phyloP scores from a whole-genome alignment of 2,888 invertebrate species.

The Amphiduros pacificus region DNA sequence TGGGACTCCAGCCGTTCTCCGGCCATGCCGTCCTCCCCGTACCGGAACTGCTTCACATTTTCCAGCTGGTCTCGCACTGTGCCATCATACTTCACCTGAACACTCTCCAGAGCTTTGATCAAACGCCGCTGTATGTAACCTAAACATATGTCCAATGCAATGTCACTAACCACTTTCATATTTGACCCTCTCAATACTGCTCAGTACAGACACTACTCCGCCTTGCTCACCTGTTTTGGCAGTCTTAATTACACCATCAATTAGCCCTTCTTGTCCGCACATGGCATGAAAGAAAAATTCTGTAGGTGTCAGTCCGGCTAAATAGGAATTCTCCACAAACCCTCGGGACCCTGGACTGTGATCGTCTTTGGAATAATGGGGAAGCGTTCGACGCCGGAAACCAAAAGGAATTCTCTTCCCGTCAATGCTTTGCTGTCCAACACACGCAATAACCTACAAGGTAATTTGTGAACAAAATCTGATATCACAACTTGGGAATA shows the following conservation, averaged over 20 bases:
- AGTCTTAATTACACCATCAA: conserved; percentile 99
- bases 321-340: conserved; percentile 99
- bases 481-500: no score
- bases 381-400: conserved; percentile 95
- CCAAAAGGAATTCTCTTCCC: conserved; percentile 99
- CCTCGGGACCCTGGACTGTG: conserved; percentile 99
- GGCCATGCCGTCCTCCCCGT: conserved; percentile 97
- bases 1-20: conserved; percentile 97
- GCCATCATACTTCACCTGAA: conserved; percentile 84
- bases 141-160: conserved; percentile 26
- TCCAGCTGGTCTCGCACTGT: conserved; percentile 82
- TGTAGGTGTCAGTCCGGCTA: conserved; percentile 97
- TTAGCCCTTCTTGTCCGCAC: conserved; percentile 99
- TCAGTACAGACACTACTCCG: no score
- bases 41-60: conserved; percentile 72
- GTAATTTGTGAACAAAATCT: conserved; percentile 1
- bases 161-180: no score
- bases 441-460: conserved; percentile 94
- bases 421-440: conserved; percentile 99
- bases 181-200: no score
- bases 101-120: conserved; percentile 99
- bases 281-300: conserved; percentile 99
- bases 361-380: conserved; percentile 99
- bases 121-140: conserved; percentile 97
- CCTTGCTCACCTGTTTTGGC: conserved; percentile 90